Base-by-base conservation (phyloP, 2,113 vertebrate species). In the Athene cunicularia region DNA sequence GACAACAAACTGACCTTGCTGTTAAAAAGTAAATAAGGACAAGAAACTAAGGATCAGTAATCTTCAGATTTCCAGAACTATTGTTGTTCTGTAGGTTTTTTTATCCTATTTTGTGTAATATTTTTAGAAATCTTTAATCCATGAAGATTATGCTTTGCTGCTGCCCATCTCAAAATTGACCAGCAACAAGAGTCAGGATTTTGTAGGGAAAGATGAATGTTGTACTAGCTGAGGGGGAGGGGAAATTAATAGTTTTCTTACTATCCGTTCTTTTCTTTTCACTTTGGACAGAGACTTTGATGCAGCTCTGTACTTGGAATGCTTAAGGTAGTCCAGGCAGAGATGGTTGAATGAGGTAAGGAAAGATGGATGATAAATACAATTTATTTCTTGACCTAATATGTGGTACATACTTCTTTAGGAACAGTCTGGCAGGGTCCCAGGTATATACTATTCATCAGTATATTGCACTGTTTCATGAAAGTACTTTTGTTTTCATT, bases 301-400 rank as follows among this genome's bases (percentile, higher is more conserved):
- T 75, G 56, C n/a, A 77, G 33, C 60, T 63, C 28, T 60, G 39
- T 77, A 21, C 37, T 94, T 85, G 43, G 39, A 89, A 95, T 63
- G 56, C 12, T 89, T 71, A 86, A 91, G 47, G 26, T 86, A 68
- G 26, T 75, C 52, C 22, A 49, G 83, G n/a, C 80, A 95, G 64
- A 94, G 91, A 95, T 23, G 63, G 49, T 86, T 96, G 76, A 91
- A 74, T 62, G 23, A 72, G n/a, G 20, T 23, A 84, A 71, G 52
- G 56, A 94, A 96, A 92, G 84, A 80, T 91, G 64, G 28, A 43
- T 81, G 63, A 94, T 56, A 89, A 93, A 86, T 55, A 22, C 47
- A 64, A 82, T 87, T 89, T 84, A 79, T 94, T 91, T 96, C 64
- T 90, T 87, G 66, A 87, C 64, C 52, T 68, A 60, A 81, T 86